Percentiles rank a stretch among this genome's conserved stretches.
Conservation (phyloP, 2,797 vertebrate genomes). For the Melanotaenia boesemani region DNA sequence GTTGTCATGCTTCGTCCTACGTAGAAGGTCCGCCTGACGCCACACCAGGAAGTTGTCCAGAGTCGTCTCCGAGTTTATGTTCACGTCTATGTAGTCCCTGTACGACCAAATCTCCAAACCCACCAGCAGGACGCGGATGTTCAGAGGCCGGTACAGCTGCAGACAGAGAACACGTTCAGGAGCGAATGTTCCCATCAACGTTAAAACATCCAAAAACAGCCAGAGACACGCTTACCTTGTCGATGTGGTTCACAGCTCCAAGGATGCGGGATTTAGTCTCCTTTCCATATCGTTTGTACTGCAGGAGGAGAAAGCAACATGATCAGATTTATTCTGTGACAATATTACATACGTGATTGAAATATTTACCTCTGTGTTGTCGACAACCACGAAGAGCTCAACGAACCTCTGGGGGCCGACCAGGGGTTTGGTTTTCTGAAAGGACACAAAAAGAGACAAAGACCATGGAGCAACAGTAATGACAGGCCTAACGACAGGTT, state of each 20-base stretch:
- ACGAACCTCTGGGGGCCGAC: constrained; percentile 81
- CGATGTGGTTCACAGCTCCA: constrained; percentile 88
- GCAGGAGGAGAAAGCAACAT: not conserved
- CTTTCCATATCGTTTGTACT: constrained; percentile 60
- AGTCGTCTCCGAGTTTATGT: constrained; percentile 72
- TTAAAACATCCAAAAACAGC: not conserved
- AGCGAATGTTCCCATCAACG: not conserved
- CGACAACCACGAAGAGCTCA: constrained; percentile 89
- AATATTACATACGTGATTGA: not conserved
- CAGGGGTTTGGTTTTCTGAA: constrained; percentile 68
- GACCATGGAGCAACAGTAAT: no score
- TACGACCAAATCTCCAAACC: constrained; percentile 91
- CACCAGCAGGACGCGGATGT: constrained; percentile 88
- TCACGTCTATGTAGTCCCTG: constrained; percentile 81
- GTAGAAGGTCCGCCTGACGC: constrained; percentile 80
- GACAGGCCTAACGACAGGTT: not conserved
- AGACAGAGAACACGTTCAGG: not conserved
- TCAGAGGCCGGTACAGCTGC: constrained; percentile 89
- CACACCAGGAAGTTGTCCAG: constrained; percentile 89
- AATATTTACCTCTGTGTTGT: constrained; percentile 86
- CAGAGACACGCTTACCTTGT: constrained; percentile 82
- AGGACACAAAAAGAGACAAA: not conserved
- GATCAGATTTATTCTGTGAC: not conserved
- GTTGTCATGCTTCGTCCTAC: constrained; percentile 84
- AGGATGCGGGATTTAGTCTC: constrained; percentile 82